phyloP scores from a whole-genome alignment of 2,888 invertebrate species.

The Meta bourneti region DNA sequence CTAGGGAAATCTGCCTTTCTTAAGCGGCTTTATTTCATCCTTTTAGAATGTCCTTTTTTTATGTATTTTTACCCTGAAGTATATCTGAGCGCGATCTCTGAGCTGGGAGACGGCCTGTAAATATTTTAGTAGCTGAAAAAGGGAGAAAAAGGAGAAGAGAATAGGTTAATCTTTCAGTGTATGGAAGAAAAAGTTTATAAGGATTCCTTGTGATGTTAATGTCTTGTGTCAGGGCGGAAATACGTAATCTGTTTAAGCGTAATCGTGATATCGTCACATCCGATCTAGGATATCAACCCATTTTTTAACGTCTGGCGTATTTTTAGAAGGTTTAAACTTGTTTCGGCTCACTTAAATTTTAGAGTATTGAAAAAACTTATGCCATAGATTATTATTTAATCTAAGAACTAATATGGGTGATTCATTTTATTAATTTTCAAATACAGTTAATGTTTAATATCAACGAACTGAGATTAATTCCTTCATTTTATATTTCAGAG shows the following conservation, averaged over 20 bases:
- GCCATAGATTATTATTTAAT: too few species aligned
- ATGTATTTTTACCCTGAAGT: conserved; percentile 11
- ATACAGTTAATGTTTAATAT: too few species aligned
- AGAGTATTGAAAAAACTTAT: too few species aligned
- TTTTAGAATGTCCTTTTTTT: conserved; percentile 37
- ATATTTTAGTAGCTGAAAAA: conserved; percentile 56
- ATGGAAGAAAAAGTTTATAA: neutral
- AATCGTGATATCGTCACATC: neutral
- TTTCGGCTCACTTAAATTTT: too few species aligned
- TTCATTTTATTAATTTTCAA: too few species aligned
- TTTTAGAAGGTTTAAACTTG: too few species aligned
- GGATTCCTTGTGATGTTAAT: conserved; percentile 18
- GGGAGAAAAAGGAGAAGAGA: conserved; percentile 16
- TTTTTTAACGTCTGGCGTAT: neutral
- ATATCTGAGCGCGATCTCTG: conserved; percentile 39
- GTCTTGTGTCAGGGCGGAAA: neutral
- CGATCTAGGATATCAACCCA: neutral
- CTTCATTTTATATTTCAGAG: too few species aligned
- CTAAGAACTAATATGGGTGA: too few species aligned
- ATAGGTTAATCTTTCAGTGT: neutral
- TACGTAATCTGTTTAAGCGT: neutral
- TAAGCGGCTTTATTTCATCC: conserved; percentile 68
- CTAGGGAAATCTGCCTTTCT: conserved; percentile 29
- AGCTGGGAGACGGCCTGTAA: conserved; percentile 22
- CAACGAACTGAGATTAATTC: too few species aligned